Percentiles rank a stretch among this genome's conserved stretches.
phyloP scores from a whole-genome alignment of 1,140 invertebrate species.

The Vanessa tameamea region DNA sequence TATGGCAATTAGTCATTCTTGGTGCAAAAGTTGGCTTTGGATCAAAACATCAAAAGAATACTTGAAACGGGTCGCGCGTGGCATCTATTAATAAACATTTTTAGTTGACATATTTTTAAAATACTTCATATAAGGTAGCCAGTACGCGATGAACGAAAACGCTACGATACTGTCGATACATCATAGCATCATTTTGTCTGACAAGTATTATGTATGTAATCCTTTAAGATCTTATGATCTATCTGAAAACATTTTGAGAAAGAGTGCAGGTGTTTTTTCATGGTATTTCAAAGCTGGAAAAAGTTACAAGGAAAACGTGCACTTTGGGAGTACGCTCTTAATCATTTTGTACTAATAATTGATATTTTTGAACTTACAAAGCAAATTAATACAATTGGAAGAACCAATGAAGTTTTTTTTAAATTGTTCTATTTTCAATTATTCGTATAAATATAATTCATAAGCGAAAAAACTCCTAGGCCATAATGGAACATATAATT shows the following conservation, averaged over 20 bases:
- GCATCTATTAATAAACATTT: background rate
- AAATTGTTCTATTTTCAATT: too few species aligned
- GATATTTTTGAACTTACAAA: too few species aligned
- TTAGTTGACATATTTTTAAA: background rate
- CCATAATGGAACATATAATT: background rate
- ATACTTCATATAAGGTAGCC: background rate
- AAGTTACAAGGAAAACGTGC: too few species aligned
- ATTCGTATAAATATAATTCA: background rate
- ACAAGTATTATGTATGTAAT: too few species aligned
- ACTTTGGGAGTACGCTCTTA: too few species aligned
- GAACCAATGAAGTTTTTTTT: too few species aligned
- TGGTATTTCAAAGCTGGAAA: too few species aligned
- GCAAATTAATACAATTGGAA: too few species aligned
- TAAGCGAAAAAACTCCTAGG: background rate
- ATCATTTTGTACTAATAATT: too few species aligned
- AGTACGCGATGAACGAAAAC: background rate
- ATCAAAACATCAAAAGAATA: slow-evolving; percentile 10
- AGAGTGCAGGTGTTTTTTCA: too few species aligned
- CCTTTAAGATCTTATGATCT: too few species aligned
- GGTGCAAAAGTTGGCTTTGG: background rate
- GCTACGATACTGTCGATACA: background rate
- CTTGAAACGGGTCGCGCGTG: background rate
- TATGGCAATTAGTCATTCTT: slow-evolving; percentile 3
- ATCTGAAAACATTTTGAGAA: too few species aligned
- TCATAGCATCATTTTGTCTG: background rate